phyloP scores from a whole-genome alignment of 2,888 invertebrate species.

The Allolobophora icterica region DNA sequence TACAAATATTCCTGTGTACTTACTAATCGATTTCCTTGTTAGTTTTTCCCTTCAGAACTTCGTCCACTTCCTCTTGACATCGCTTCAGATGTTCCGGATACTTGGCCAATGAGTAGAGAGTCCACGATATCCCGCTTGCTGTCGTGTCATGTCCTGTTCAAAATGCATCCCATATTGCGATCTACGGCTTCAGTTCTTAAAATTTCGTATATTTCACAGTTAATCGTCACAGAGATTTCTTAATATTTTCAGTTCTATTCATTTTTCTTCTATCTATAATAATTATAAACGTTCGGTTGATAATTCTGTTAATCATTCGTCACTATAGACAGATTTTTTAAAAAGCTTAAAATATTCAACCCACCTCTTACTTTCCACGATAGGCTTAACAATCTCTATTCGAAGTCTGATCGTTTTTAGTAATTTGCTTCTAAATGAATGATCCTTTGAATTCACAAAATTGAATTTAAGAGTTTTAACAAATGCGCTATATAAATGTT shows the following conservation, averaged over 20 bases:
- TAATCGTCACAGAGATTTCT: constrained; percentile 44
- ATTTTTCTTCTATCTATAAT: too few species aligned
- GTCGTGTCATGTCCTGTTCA: constrained; percentile 58
- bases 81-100: constrained; percentile 52
- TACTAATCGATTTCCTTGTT: constrained; percentile 51
- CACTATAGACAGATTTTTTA: constrained; percentile 50
- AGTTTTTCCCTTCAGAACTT: constrained; percentile 50
- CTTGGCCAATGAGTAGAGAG: constrained; percentile 52
- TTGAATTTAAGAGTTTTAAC: constrained; percentile 23
- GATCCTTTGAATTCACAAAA: constrained; percentile 42
- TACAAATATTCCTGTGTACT: not conserved
- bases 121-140: constrained; percentile 56
- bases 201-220: constrained; percentile 45
- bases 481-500: not conserved
- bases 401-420: constrained; percentile 37
- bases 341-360: not conserved
- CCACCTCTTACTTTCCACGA: too few species aligned
- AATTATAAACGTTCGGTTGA: constrained; percentile 32
- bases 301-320: constrained; percentile 49
- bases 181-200: constrained; percentile 46
- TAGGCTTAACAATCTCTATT: not conserved
- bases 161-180: constrained; percentile 50
- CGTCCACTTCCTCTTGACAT: constrained; percentile 53
- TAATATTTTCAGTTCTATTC: constrained; percentile 19
- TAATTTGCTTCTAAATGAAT: constrained; percentile 51